Base-by-base conservation (phyloP, 2,888 invertebrate species). In the Hipparchia semele region DNA sequence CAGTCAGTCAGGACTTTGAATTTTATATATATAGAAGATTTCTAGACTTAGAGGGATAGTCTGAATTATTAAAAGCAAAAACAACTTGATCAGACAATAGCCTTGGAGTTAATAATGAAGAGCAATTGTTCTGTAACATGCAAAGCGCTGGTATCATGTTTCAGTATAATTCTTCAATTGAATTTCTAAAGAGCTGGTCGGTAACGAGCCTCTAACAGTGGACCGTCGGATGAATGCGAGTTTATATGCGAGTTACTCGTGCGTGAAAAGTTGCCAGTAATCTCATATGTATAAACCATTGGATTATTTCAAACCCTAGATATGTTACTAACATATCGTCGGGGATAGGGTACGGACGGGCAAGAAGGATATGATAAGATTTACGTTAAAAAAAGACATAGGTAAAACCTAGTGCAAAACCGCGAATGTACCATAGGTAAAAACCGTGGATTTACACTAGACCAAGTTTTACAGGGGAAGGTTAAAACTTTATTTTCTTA, bases 81-180 rank as follows among this genome's bases (percentile, higher is more conserved):
- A 62, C 59, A 70, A 67, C 62, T 66, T 54, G 10, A 61, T 62
- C 54, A 64, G 49, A 33, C 62, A 51, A 39, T 56, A n/a, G 56
- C 60, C 69, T 53, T 59, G 68, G 4, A 46, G 12, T 5, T 53
- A 53, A 62, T 72, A 62, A 72, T 68, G 64, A 68, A 72, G 46
- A 60, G 49, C 60, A 71, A 73, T 65, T 71, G 71, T 73, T 53
- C 64, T 61, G 59, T 61, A 68, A 10, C 75, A 75, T 75, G 75
- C 73, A 59, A 75, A 54, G 65, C 53, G 39, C 49, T 66, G 39
- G 64, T 69, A 69, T 67, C 62, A 66, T 67, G 67, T 75, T 74
- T 68, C 70, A 49, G 70, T 39, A 49, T 53, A 72, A 74, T 68
- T 64, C 72, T 75, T 70, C 69, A 70, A 71, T 72, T 73, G 73